phyloP scores from a whole-genome alignment of 2,888 invertebrate species.

The Cyclophora punctaria region DNA sequence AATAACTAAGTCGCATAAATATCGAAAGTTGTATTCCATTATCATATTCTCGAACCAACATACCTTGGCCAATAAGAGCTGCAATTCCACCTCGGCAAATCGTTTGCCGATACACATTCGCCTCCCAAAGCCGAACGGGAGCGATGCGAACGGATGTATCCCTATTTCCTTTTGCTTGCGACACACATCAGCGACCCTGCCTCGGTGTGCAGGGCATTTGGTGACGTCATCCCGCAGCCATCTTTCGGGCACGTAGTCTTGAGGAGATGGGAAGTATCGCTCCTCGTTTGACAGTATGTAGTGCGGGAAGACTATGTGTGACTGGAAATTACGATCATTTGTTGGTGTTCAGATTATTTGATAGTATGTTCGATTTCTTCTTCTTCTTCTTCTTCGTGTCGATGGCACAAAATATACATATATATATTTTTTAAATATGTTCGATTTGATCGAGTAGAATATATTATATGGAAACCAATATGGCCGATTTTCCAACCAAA shows the following conservation, averaged over 20 bases:
- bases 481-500: too few species aligned
- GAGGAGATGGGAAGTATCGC: slow-evolving; percentile 82
- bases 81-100: slow-evolving; percentile 87
- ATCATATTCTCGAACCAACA: not conserved
- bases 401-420: too few species aligned
- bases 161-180: slow-evolving; percentile 70
- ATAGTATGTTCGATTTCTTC: too few species aligned
- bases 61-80: slow-evolving; percentile 83
- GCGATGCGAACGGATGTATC: slow-evolving; percentile 83
- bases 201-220: slow-evolving; percentile 7
- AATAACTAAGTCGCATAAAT: too few species aligned
- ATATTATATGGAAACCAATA: too few species aligned
- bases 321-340: slow-evolving; percentile 64
- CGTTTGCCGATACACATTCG: slow-evolving; percentile 86
- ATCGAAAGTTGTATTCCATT: too few species aligned
- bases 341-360: too few species aligned
- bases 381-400: too few species aligned
- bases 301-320: slow-evolving; percentile 86
- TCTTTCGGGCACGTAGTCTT: slow-evolving; percentile 82
- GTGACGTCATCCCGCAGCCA: slow-evolving; percentile 78
- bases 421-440: too few species aligned
- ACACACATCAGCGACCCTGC: slow-evolving; percentile 31
- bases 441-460: too few species aligned
- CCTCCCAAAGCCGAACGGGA: slow-evolving; percentile 85
- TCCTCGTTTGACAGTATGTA: slow-evolving; percentile 83